phyloP scores from a whole-genome alignment of 2,888 invertebrate genomes.

The Tetheella fluctuosa region DNA sequence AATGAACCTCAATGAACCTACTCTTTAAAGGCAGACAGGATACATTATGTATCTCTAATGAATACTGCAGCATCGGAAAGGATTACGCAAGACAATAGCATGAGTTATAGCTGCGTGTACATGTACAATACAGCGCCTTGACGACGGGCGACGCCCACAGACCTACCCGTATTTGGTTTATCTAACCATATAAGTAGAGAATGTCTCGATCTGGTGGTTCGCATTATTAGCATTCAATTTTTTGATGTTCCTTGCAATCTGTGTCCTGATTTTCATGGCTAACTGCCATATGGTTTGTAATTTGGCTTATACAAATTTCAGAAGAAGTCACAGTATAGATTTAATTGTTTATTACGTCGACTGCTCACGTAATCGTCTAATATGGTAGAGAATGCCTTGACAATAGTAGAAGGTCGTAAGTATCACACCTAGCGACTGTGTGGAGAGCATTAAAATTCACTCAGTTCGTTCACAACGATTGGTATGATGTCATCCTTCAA shows the following conservation, averaged over 20 bases:
- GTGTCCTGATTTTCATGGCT: conserved; percentile 41
- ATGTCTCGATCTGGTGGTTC: conserved; percentile 56
- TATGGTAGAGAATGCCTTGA: conserved; percentile 49
- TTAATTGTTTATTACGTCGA: background rate
- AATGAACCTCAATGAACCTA: conserved; percentile 71
- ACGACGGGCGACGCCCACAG: conserved; percentile 72
- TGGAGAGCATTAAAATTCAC: conserved; percentile 70
- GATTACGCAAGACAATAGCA: conserved; percentile 74
- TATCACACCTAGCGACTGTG: conserved; percentile 53
- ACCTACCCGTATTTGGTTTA: conserved; percentile 63
- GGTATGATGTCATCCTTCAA: conserved; percentile 71
- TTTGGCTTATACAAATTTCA: conserved; percentile 21
- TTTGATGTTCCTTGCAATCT: conserved; percentile 58
- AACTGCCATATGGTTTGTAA: conserved; percentile 57
- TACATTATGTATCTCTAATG: conserved; percentile 68
- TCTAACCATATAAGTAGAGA: conserved; percentile 74
- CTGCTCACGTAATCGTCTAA: conserved; percentile 47
- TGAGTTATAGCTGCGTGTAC: conserved; percentile 56
- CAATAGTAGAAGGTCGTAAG: conserved; percentile 47
- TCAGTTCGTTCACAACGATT: conserved; percentile 43
- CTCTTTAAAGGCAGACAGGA: conserved; percentile 66
- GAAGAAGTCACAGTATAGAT: conserved; percentile 20
- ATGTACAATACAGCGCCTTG: conserved; percentile 54
- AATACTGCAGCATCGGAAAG: conserved; percentile 49
- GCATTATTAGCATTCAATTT: conserved; percentile 64